Percentiles rank a stretch among this genome's conserved stretches.
These are phyloP conservation scores for Taenaris catops DNA, from an alignment of 2,888 invertebrate species.

Conservation along the genomic window DNA sequence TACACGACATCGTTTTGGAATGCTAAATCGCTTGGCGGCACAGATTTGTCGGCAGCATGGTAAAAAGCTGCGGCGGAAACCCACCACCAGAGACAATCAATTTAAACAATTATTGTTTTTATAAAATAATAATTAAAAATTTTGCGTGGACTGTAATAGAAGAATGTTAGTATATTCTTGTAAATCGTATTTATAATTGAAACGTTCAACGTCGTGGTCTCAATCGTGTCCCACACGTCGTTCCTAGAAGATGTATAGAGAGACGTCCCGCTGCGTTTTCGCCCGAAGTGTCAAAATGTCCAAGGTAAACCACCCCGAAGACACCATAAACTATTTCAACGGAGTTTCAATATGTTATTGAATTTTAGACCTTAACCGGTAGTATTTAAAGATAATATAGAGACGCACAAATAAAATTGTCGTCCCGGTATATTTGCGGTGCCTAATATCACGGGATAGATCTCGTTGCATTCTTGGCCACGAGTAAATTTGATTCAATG, in stretches of 20 bases:
- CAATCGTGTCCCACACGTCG: constrained; percentile 62
- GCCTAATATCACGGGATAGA: constrained; percentile 51
- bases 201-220: constrained; percentile 53
- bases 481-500: constrained; percentile 44
- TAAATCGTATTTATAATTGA: constrained; percentile 43
- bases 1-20: no score
- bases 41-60: no score
- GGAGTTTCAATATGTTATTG: constrained; percentile 2
- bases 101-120: no score
- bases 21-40: no score
- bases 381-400: constrained; percentile 2
- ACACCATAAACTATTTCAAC: constrained; percentile 26
- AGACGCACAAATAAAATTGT: constrained; percentile 3
- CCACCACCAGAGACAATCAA: no score
- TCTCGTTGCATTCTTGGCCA: constrained; percentile 47
- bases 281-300: constrained; percentile 76
- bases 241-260: constrained; percentile 67
- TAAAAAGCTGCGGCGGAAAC: no score
- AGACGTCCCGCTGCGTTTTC: constrained; percentile 67
- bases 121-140: no score
- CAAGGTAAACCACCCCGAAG: constrained; percentile 54
- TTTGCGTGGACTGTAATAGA: no score
- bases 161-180: background rate
- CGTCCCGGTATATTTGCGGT: constrained; percentile 41
- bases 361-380: constrained; percentile 17